A percentile compares a stretch with the other conserved stretches of the same genome.
phyloP scores from a whole-genome alignment of 2,888 invertebrate species.

The Nomada fabriciana region DNA sequence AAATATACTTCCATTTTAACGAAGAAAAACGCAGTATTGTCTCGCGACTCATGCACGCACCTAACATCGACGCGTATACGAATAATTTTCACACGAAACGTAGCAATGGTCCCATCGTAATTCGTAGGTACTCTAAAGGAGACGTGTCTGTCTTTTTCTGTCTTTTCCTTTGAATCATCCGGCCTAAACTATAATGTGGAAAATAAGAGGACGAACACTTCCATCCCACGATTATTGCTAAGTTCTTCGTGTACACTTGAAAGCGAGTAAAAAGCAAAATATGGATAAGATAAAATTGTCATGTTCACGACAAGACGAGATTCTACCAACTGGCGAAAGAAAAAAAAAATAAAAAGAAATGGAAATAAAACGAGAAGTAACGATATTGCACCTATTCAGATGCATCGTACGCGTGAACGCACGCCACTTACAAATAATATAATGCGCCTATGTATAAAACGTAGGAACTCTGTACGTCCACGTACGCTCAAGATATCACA shows the following conservation, averaged over 20 bases:
- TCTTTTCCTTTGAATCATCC: background rate
- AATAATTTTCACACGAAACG: slow-evolving; percentile 27
- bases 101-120: slow-evolving; percentile 44
- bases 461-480: slow-evolving; percentile 82
- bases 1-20: slow-evolving; percentile 21
- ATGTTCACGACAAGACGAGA: slow-evolving; percentile 64
- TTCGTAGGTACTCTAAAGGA: slow-evolving; percentile 10
- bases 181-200: slow-evolving; percentile 15
- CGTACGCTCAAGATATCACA: slow-evolving; percentile 83
- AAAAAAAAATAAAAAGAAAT: slow-evolving; percentile 1
- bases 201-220: background rate
- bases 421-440: slow-evolving; percentile 58
- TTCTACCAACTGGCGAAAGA: slow-evolving; percentile 49
- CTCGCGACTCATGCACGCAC: background rate
- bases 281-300: slow-evolving; percentile 56
- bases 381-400: slow-evolving; percentile 39
- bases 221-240: background rate
- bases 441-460: slow-evolving; percentile 75
- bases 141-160: background rate
- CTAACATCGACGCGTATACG: slow-evolving; percentile 24
- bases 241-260: slow-evolving; percentile 27
- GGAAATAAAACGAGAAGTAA: slow-evolving; percentile 34
- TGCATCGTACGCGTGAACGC: slow-evolving; percentile 53
- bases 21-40: slow-evolving; percentile 19
- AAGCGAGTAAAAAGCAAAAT: slow-evolving; percentile 40